Base-by-base conservation (phyloP, 2,888 invertebrate genomes). In the Pammene aurita region DNA sequence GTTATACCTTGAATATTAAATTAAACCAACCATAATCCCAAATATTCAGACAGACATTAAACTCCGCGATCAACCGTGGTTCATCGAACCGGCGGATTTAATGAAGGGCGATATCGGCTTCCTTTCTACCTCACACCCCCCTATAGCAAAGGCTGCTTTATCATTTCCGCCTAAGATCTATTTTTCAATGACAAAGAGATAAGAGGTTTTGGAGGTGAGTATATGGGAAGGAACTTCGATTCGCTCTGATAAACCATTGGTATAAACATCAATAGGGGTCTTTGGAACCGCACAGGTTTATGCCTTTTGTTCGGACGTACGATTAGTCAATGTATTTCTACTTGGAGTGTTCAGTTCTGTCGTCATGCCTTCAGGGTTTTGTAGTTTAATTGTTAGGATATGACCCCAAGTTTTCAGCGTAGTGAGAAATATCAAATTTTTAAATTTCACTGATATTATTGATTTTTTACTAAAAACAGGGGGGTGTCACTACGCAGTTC, bases 1-100 rank as follows among this genome's bases (percentile, higher is more conserved):
- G 26, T 26, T 26, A 26, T 26, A 26, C 26, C 13, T 38, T 35
- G 13, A 41, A 41, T 10, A 62, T 62, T 41, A 52, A 61, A 26
- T 62, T 18, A 26, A 38, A 10, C 13, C 38, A 2, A 18, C 50
- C 41, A 35, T 50, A 50, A 62, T 52, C 50, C n/a, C 13, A 50
- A 10, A 44, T 44, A 26, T 26, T 4, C 44, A 18, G 16, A 16
- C 14, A 35, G 60, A 62, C 41, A 62, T 52, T 62, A 52, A 62
- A 41, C 50, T 60, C 60, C 9, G 26, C 18, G n/a, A 34, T 60
- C 44, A 26, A 11, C 58, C 50, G 50, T 5, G 38, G 62, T 52
- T 62, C 62, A 62, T 41, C 50, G 62, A 62, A 52, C 62, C 50
- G 50, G 38, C 5, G 62, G 50, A 41, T 62, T 41, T 62, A 62